Conservation (phyloP, 2,113 vertebrate species). For the Sebastes schlegelii region DNA sequence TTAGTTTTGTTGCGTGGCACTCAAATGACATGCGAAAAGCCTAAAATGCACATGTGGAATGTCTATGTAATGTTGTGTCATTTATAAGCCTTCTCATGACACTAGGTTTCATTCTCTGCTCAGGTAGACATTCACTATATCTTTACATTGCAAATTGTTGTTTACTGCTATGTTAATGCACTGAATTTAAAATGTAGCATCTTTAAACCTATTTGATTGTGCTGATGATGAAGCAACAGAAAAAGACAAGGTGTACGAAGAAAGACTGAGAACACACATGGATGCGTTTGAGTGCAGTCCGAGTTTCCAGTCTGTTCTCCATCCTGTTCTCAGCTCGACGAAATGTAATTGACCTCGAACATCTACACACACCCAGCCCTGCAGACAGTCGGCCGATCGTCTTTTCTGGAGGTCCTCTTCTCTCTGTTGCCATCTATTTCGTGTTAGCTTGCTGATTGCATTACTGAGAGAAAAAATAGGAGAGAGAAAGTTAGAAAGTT, state of each 20-base stretch:
- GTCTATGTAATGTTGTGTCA: too few relatives aligned
- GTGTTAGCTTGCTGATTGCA: slow-evolving; percentile 8
- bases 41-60: too few relatives aligned
- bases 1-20: too few relatives aligned
- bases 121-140: too few relatives aligned
- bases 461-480: background rate
- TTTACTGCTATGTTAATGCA: too few relatives aligned
- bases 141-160: too few relatives aligned
- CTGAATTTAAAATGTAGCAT: too few relatives aligned
- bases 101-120: too few relatives aligned
- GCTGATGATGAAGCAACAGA: background rate
- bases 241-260: background rate
- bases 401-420: background rate
- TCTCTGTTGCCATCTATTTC: background rate
- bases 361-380: background rate
- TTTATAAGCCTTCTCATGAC: too few relatives aligned
- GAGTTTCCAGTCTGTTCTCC: background rate
- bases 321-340: background rate
- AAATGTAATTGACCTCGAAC: slow-evolving; percentile 23
- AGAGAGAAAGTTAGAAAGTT: slow-evolving; percentile 14
- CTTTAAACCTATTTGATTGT: background rate
- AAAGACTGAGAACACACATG: background rate
- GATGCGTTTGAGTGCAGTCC: background rate
- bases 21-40: too few relatives aligned
- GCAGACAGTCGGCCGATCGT: background rate